Percentiles rank a stretch among this genome's conserved stretches.
Evolutionary conservation across 2,113 vertebrate genomes (phyloP).

Genomic region (Sarotherodon lohbergeri): DNA sequence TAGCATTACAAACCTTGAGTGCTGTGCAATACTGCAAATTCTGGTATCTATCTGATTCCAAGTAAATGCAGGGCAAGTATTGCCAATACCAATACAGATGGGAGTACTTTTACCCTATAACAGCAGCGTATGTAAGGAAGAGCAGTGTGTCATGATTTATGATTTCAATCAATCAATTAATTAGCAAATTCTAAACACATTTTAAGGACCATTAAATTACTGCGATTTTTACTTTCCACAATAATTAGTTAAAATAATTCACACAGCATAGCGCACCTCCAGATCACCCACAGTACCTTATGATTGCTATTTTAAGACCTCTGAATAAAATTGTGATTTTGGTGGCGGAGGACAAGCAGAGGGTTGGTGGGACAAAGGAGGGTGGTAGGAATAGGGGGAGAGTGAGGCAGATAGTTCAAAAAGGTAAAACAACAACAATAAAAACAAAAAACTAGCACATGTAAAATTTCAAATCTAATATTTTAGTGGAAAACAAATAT

Average conservation of each 20-base stretch:
- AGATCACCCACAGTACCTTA: neutral
- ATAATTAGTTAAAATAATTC: neutral
- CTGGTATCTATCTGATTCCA: neutral
- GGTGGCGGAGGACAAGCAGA: neutral
- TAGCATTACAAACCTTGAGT: neutral
- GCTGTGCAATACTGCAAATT: neutral
- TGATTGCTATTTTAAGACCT: neutral
- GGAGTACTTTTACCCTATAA: neutral
- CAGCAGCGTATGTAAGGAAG: neutral
- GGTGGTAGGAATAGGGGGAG: neutral
- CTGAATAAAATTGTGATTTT: neutral
- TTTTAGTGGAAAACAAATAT: neutral
- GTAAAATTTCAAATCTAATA: neutral
- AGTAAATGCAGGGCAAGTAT: neutral
- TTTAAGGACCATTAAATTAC: neutral
- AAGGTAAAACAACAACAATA: neutral
- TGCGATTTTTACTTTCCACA: neutral
- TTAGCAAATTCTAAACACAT: neutral
- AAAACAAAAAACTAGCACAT: neutral
- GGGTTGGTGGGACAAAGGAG: neutral
- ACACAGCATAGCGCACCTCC: neutral
- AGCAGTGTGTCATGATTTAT: neutral
- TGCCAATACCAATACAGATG: neutral
- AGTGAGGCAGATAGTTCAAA: neutral
- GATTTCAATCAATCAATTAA: neutral